These are phyloP conservation scores for Balaeniceps rex DNA, from an alignment of 2,113 vertebrate genomes.

Conservation along the genomic window DNA sequence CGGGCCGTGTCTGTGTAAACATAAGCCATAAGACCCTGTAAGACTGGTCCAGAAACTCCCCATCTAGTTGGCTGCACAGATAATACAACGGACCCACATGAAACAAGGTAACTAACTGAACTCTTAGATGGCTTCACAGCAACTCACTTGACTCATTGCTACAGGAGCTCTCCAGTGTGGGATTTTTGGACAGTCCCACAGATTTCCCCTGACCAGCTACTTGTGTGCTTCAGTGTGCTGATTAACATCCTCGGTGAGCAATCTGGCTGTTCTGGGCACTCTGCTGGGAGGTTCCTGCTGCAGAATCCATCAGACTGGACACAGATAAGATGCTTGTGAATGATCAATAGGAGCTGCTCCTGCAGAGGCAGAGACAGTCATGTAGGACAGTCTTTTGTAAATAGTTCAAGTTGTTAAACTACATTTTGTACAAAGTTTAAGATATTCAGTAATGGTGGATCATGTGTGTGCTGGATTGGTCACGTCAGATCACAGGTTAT, in stretches of 20 bases:
- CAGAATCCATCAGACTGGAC: background rate
- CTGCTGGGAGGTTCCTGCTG: background rate
- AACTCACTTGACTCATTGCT: background rate
- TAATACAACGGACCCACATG: fast-evolving
- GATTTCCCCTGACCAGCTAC: background rate
- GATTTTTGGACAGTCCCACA: background rate
- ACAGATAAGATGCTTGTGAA: background rate
- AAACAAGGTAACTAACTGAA: background rate
- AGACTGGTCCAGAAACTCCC: background rate
- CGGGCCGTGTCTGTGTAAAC: fast-evolving
- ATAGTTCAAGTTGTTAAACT: background rate
- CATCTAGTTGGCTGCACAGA: fast-evolving
- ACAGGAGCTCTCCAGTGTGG: background rate
- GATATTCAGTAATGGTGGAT: background rate
- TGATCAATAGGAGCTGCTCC: background rate
- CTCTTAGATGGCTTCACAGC: background rate
- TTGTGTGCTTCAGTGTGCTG: background rate
- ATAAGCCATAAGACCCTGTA: fast-evolving
- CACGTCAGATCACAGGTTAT: background rate
- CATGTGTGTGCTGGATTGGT: background rate
- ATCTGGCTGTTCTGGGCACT: background rate
- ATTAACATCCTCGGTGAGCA: background rate
- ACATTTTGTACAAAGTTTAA: background rate
- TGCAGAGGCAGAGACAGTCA: background rate
- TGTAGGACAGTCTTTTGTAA: background rate